phyloP scores from a whole-genome alignment of 2,113 vertebrate species.

The Microcebus tavaratra region DNA sequence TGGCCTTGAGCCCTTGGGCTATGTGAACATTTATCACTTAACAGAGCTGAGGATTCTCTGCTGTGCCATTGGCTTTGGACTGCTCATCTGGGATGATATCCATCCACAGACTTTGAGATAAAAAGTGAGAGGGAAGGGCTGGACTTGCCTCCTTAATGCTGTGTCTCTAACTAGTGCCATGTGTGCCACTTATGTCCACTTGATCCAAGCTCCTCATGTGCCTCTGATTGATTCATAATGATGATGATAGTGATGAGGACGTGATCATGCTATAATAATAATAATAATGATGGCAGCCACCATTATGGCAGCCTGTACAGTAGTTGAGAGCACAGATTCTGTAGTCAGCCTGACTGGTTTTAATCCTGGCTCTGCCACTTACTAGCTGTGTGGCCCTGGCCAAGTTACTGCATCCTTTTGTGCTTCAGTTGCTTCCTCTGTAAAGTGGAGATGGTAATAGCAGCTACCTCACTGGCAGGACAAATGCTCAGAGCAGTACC shows the following conservation, averaged over 20 bases:
- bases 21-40: background rate
- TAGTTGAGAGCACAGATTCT: background rate
- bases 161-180: background rate
- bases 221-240: background rate
- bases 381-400: background rate
- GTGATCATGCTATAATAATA: background rate
- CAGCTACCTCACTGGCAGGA: background rate
- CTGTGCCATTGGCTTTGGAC: background rate
- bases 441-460: background rate
- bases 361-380: background rate
- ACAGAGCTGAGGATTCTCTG: background rate
- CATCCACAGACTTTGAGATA: background rate
- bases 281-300: background rate
- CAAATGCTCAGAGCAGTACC: background rate
- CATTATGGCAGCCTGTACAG: background rate
- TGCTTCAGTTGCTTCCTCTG: background rate
- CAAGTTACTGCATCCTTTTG: background rate
- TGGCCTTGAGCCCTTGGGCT: background rate
- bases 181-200: background rate
- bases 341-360: background rate
- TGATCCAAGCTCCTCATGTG: background rate
- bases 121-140: background rate
- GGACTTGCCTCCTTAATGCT: background rate
- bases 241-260: background rate
- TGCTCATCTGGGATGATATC: background rate